These are phyloP conservation scores for Saccostrea glomerata DNA, from an alignment of 1,140 invertebrate species.

Conservation along the genomic window DNA sequence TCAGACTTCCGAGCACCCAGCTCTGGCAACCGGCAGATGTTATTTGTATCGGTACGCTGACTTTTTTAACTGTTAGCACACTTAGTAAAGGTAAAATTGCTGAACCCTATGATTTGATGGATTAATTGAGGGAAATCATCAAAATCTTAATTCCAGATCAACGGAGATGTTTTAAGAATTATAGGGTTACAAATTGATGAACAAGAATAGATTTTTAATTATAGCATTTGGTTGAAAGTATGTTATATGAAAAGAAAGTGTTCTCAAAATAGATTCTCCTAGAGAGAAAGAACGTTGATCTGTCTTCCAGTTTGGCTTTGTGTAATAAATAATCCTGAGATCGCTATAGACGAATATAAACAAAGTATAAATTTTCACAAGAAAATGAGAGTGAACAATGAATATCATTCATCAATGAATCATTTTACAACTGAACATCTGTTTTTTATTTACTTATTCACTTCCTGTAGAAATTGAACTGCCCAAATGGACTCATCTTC, in stretches of 20 bases:
- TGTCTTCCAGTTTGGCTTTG: neutral
- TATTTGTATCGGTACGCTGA: neutral
- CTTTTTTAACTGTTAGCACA: too few species aligned
- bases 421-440: neutral
- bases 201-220: constrained; percentile 15
- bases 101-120: neutral
- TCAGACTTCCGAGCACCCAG: too few species aligned
- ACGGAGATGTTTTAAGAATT: neutral
- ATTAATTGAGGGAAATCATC: neutral
- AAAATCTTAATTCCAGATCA: neutral
- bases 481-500: too few species aligned
- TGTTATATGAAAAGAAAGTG: neutral
- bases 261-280: neutral
- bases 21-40: neutral
- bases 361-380: neutral
- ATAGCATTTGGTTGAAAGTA: neutral
- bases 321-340: neutral
- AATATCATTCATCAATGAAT: constrained; percentile 5
- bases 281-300: neutral
- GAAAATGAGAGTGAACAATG: neutral
- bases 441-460: neutral
- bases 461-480: too few species aligned
- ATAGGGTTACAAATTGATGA: neutral
- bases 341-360: neutral
- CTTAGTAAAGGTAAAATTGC: too few species aligned